phyloP scores from a whole-genome alignment of 2,113 vertebrate genomes.

The Ascaphus truei region DNA sequence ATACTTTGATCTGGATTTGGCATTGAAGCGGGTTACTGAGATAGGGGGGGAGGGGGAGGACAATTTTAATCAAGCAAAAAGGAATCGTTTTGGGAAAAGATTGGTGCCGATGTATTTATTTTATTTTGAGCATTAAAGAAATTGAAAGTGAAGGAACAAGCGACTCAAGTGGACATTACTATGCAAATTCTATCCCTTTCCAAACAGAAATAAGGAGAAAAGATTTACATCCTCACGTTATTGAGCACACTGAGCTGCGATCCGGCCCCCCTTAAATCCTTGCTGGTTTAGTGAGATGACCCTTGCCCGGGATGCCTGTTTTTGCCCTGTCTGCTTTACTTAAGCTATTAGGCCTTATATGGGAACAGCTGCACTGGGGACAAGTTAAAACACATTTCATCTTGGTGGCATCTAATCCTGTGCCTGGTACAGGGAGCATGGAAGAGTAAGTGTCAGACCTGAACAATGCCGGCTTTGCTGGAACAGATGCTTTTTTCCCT shows the following conservation, averaged over 20 bases:
- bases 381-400: slow-evolving; percentile 75
- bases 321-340: slow-evolving; percentile 60
- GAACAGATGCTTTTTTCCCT: slow-evolving; percentile 95
- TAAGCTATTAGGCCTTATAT: slow-evolving; percentile 57
- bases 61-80: neutral
- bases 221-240: neutral
- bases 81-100: neutral
- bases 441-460: slow-evolving; percentile 77
- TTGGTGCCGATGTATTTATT: neutral
- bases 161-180: neutral
- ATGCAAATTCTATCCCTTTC: slow-evolving; percentile 23
- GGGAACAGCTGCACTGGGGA: slow-evolving; percentile 72
- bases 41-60: neutral
- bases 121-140: slow-evolving; percentile 44
- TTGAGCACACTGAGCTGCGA: neutral
- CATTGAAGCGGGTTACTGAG: too few species aligned
- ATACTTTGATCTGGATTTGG: too few species aligned
- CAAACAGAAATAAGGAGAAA: neutral
- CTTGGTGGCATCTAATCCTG: slow-evolving; percentile 74
- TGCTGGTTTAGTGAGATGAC: slow-evolving; percentile 49
- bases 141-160: neutral
- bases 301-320: slow-evolving; percentile 58
- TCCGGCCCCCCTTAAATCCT: slow-evolving; percentile 46
- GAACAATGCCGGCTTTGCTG: slow-evolving; percentile 76
- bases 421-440: slow-evolving; percentile 68